These are phyloP conservation scores for Labeo rohita DNA, from an alignment of 2,113 vertebrate genomes.

Conservation along the genomic window DNA sequence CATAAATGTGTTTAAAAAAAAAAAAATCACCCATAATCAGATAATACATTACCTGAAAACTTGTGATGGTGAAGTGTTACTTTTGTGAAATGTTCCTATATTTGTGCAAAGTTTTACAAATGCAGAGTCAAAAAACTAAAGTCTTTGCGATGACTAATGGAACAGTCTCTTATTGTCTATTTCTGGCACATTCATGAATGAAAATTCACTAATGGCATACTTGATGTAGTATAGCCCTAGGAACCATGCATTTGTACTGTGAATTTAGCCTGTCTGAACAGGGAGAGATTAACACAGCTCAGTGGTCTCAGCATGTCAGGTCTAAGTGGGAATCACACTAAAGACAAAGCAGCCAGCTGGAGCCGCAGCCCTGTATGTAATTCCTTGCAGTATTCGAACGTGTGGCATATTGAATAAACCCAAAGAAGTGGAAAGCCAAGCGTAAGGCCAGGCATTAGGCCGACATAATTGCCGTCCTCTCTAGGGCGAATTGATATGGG, in stretches of 20 bases:
- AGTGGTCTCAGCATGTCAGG: constrained; percentile 7
- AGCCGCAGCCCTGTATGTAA: neutral
- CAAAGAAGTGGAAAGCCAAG: constrained; percentile 5
- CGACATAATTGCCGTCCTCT: neutral
- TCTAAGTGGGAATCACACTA: constrained; percentile 15
- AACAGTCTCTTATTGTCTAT: neutral
- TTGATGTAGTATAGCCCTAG: constrained; percentile 1
- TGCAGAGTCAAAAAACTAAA: neutral
- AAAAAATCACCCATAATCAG: too few species aligned
- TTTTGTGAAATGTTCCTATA: neutral
- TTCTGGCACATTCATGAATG: neutral
- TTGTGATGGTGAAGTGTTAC: neutral
- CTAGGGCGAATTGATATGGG: neutral
- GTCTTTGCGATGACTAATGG: neutral
- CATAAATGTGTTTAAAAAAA: too few species aligned
- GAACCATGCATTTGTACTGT: constrained; percentile 4
- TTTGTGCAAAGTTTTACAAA: neutral
- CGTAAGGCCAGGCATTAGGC: neutral
- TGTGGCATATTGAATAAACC: constrained; percentile 11
- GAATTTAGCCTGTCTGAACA: constrained; percentile 16
- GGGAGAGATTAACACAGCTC: constrained; percentile 27
- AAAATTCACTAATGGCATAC: neutral
- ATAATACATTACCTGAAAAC: neutral
- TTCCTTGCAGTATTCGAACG: neutral
- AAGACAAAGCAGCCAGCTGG: constrained; percentile 23